Evolutionary conservation across 1,140 invertebrate species (phyloP).

Genomic region (Plodia interpunctella): DNA sequence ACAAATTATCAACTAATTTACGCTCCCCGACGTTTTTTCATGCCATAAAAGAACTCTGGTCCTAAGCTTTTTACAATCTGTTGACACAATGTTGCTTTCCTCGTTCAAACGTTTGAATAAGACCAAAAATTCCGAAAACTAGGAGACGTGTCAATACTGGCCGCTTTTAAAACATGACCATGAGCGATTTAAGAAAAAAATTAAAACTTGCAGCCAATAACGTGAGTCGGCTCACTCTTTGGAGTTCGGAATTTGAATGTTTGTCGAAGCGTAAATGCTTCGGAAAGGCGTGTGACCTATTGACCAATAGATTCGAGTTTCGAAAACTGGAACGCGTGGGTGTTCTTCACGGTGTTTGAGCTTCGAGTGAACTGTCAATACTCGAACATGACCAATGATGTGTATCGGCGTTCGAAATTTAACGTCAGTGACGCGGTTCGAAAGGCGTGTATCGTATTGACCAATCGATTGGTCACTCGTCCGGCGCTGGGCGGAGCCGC

Average conservation of each 20-base stretch:
- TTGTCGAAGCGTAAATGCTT: background rate
- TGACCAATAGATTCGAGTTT: background rate
- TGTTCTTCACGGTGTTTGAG: constrained; percentile 1
- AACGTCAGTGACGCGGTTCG: constrained; percentile 8
- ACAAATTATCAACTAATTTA: constrained; percentile 76
- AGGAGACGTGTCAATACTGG: constrained; percentile 42
- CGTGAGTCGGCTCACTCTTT: background rate
- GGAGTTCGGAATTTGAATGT: constrained; percentile 5
- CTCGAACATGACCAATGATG: constrained; percentile 12
- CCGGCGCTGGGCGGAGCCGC: constrained; percentile 48
- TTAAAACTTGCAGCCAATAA: constrained; percentile 4
- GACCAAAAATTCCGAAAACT: constrained; percentile 16
- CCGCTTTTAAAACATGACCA: background rate
- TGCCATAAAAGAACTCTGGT: constrained; percentile 44
- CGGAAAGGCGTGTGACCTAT: constrained; percentile 3
- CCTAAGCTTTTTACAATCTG: constrained; percentile 64
- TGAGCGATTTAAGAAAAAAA: constrained; percentile 1
- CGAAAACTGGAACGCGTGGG: constrained; percentile 1
- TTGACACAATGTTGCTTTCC: constrained; percentile 34
- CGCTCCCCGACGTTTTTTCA: constrained; percentile 58
- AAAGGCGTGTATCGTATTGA: constrained; percentile 50
- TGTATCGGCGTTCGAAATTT: constrained; percentile 29
- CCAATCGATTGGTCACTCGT: constrained; percentile 48
- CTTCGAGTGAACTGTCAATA: constrained; percentile 22
- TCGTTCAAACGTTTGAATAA: constrained; percentile 34